Evolutionary conservation across 1,140 invertebrate genomes (phyloP), one percentile per base, ranked within the genome.

Genomic region (Pissodes strobi): DNA sequence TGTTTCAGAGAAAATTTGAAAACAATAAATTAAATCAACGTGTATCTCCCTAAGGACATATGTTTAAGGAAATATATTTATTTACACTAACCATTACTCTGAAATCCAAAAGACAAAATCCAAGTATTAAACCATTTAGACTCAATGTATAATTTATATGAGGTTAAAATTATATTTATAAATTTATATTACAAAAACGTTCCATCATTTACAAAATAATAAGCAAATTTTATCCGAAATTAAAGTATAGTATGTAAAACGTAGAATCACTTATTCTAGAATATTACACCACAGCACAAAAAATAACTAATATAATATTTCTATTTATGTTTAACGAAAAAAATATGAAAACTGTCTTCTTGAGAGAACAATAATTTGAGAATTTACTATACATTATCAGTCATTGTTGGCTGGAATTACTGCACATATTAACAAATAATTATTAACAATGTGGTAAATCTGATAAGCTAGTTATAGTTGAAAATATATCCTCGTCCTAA

Each of bases 251-350:
- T 63, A 60, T 68, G 55, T 68, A 66, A 69, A 71, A 70, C 63
- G 66, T 66, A 69, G 56, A 69, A 68, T 57, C 62, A 75, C 66
- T 71, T 70, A 70, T 64, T 71, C 75, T 78, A 77, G 72, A 76
- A 74, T 76, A 75, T 76, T 76, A 78, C 76, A 78, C 74, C 76
- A 78, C 76, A 78, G 76, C 76, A 78, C 76, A 77, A 78, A n/a
- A n/a, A n/a, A 75, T 74, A 78, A 74, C 76, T 78, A 77, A 69
- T 60, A 64, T 58, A 57, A 23, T 63, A 55, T 59, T 48, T 61
- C 37, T 55, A 41, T 13, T 68, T 63, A 66, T 66, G 65, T 74
- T 73, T 69, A 15, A 17, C 18, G 2, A 43, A 41, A 41, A n/a
- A 27, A 19, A 19, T 41, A 23, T 23, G 2, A 37, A 56, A 43